Conservation (phyloP, 2,113 vertebrate genomes). For the Porphyrio hochstetteri region DNA sequence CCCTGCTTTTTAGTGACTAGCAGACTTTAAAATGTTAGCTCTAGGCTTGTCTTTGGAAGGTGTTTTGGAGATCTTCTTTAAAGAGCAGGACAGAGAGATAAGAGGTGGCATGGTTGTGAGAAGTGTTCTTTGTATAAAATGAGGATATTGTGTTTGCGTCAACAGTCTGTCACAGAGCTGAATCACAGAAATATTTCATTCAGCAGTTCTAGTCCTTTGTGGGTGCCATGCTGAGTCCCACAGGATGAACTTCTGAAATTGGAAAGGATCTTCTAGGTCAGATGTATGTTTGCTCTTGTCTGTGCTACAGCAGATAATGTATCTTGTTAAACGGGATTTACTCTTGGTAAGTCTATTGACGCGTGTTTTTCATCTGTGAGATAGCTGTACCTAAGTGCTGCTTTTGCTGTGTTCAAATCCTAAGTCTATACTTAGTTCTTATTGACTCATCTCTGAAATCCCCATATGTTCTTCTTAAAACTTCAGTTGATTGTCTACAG, state of each 20-base stretch:
- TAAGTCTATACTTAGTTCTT: neutral
- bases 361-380: neutral
- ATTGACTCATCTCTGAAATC: neutral
- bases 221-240: neutral
- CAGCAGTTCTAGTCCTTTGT: neutral
- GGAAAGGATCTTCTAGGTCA: constrained; percentile 25
- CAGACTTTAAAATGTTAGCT: neutral
- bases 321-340: constrained; percentile 1
- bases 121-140: neutral
- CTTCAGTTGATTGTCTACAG: neutral
- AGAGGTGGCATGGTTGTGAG: neutral
- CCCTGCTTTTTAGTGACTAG: neutral
- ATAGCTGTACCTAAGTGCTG: neutral
- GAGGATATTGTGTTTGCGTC: neutral
- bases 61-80: neutral
- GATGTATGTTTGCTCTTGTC: neutral
- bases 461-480: neutral
- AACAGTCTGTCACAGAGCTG: neutral
- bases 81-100: neutral
- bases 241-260: neutral
- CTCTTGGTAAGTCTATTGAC: neutral
- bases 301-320: neutral
- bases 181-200: neutral
- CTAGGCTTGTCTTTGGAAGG: neutral
- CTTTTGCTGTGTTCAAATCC: neutral